These are phyloP conservation scores for Colletes collaris DNA, from an alignment of 2,888 invertebrate genomes.

Conservation along the genomic window DNA sequence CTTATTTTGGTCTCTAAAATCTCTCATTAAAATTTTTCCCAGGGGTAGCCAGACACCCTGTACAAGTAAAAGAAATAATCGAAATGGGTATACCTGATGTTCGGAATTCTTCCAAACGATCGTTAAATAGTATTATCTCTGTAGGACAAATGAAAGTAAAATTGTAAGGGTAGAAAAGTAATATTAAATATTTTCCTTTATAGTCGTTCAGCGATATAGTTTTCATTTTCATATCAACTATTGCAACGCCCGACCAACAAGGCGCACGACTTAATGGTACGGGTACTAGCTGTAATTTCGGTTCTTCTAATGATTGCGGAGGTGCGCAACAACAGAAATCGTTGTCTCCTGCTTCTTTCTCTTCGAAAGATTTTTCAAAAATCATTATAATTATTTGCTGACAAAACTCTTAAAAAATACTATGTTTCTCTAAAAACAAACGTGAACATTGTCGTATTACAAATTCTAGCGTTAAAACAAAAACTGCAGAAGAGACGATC, in stretches of 20 bases:
- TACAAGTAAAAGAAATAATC: too few species aligned
- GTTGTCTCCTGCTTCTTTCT: neutral
- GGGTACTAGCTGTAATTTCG: conserved; percentile 47
- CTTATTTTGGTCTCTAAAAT: too few species aligned
- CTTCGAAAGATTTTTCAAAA: neutral
- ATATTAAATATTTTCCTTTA: conserved; percentile 68
- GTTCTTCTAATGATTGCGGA: neutral
- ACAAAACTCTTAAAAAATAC: neutral
- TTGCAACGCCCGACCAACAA: conserved; percentile 69
- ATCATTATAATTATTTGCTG: too few species aligned
- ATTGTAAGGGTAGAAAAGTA: conserved; percentile 73
- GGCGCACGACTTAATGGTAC: conserved; percentile 64
- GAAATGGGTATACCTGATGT: conserved; percentile 55
- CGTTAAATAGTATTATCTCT: conserved; percentile 75
- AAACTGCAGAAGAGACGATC: neutral
- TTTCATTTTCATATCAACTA: conserved; percentile 60
- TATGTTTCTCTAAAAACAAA: neutral
- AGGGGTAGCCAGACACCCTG: too few species aligned
- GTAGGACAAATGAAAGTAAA: conserved; percentile 72
- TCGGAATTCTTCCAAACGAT: conserved; percentile 70
- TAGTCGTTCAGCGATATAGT: conserved; percentile 65
- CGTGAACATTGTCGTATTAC: conserved; percentile 11
- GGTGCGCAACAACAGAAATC: conserved; percentile 38
- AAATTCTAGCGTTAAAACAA: neutral
- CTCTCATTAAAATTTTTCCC: too few species aligned